Conservation (phyloP, 2,888 invertebrate genomes). For the Plemyria rubiginata region DNA sequence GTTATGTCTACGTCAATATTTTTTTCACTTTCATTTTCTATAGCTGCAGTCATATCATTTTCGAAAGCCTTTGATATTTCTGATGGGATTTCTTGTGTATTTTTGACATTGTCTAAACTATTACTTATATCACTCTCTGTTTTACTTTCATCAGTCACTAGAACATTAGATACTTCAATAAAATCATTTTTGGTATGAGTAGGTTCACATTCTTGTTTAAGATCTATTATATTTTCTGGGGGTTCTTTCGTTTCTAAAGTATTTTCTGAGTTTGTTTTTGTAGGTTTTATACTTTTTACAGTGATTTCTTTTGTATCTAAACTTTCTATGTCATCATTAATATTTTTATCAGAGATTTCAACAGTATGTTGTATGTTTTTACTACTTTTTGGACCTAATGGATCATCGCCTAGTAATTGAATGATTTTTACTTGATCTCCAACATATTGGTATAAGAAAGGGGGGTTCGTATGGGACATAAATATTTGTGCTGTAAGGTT, state of each 20-base stretch:
- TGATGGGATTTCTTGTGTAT: background rate
- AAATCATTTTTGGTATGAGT: conserved; percentile 11
- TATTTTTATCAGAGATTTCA: conserved; percentile 17
- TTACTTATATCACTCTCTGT: conserved; percentile 9
- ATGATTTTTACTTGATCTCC: conserved; percentile 76
- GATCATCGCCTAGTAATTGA: conserved; percentile 73
- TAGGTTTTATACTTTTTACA: conserved; percentile 34
- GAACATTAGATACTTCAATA: conserved; percentile 22
- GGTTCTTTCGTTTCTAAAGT: conserved; percentile 39
- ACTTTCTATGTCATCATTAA: conserved; percentile 48
- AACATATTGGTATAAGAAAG: conserved; percentile 77
- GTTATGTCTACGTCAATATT: conserved; percentile 5
- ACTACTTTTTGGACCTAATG: conserved; percentile 59
- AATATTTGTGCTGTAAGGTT: conserved; percentile 67
- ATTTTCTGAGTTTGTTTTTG: conserved; percentile 38
- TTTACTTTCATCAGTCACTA: conserved; percentile 16
- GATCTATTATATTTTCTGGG: conserved; percentile 34
- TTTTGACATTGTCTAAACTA: conserved; percentile 1
- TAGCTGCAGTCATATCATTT: background rate
- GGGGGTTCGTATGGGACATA: conserved; percentile 75
- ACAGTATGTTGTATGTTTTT: conserved; percentile 49
- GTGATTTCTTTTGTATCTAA: conserved; percentile 57
- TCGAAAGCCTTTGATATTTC: conserved; percentile 1
- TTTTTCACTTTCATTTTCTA: conserved; percentile 4
- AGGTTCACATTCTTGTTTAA: conserved; percentile 18